These are phyloP conservation scores for Cladopsammia gracilis DNA, from an alignment of 64 coral and sea anemone species.

Conservation along the genomic window DNA sequence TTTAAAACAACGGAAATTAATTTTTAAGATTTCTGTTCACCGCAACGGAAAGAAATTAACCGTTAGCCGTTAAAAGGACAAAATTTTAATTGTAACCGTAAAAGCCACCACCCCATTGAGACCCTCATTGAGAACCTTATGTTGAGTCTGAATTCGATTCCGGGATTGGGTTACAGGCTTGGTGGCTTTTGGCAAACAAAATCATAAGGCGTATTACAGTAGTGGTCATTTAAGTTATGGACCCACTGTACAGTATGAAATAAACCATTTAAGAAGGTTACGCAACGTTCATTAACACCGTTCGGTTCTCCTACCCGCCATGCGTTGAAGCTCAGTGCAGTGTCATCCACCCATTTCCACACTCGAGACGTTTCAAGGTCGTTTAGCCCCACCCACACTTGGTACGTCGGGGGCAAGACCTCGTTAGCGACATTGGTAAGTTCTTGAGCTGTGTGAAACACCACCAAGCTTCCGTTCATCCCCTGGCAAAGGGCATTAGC, in stretches of 20 bases:
- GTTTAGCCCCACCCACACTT: neutral
- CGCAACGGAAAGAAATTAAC: no score
- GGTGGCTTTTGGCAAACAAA: neutral
- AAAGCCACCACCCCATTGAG: no score
- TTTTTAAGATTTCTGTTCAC: no score
- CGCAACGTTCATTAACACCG: neutral
- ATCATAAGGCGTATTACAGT: neutral
- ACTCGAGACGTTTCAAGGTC: neutral
- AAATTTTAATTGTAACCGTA: no score
- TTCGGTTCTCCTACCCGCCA: neutral
- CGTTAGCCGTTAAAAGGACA: no score
- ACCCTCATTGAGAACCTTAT: no score
- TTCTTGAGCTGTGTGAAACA: neutral
- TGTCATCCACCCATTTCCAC: constrained; percentile 4
- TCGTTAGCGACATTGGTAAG: neutral
- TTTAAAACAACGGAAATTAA: no score
- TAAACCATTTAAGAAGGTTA: neutral
- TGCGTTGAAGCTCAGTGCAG: neutral
- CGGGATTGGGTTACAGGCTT: neutral
- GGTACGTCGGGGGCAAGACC: neutral
- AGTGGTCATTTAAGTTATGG: neutral
- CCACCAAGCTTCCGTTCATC: neutral
- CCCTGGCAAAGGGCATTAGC: neutral
- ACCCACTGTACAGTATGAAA: neutral
- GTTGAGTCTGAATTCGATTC: no score